A percentile compares a stretch with the other conserved stretches of the same genome.
Conservation (phyloP, 2,113 vertebrate genomes). For the Hystrix brachyura region DNA sequence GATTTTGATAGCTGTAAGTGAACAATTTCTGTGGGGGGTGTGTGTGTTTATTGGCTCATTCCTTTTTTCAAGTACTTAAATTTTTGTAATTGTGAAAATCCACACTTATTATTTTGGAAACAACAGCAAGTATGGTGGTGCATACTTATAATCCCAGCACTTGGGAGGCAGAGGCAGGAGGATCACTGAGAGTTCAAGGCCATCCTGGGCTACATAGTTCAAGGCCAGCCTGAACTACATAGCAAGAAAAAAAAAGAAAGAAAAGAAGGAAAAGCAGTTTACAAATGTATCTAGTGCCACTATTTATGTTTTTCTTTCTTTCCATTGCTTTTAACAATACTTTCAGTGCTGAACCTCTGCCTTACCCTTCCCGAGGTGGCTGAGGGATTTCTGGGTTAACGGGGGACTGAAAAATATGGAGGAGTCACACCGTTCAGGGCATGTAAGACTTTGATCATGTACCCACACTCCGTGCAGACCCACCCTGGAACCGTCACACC, state of each 20-base stretch:
- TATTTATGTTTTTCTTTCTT: slow-evolving; percentile 39
- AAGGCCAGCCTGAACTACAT: not conserved
- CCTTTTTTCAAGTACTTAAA: slow-evolving; percentile 5
- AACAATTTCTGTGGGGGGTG: not conserved
- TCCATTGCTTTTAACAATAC: not conserved
- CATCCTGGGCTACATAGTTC: not conserved
- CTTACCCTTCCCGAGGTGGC: not conserved
- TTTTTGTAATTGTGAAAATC: slow-evolving; percentile 57
- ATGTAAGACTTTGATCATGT: not conserved
- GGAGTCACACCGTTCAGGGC: not conserved
- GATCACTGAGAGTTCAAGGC: not conserved
- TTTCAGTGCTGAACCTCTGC: not conserved
- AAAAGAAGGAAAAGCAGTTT: slow-evolving; percentile 41
- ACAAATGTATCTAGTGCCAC: not conserved
- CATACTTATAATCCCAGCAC: not conserved
- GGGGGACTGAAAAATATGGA: not conserved
- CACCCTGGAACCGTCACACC: not conserved
- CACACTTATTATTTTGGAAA: not conserved
- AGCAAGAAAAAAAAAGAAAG: not conserved
- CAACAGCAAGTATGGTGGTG: not conserved
- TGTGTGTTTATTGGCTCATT: not conserved
- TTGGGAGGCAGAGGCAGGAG: not conserved
- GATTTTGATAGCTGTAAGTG: not conserved
- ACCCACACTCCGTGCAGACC: not conserved
- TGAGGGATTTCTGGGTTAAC: not conserved